phyloP scores from a whole-genome alignment of 2,113 vertebrate species.

The Chionis minor region DNA sequence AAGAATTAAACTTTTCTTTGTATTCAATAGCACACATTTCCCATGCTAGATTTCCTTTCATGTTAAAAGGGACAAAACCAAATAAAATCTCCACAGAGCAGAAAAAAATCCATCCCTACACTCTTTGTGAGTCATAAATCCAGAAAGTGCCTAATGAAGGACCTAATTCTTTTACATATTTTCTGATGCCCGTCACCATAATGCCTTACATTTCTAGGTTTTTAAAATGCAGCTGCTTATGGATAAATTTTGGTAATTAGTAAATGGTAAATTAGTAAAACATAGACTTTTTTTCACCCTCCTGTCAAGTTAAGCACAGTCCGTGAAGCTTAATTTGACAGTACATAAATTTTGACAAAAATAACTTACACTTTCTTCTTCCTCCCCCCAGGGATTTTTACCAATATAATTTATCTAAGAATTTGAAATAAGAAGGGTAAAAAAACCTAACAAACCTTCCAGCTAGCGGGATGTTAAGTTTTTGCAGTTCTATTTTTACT shows the following conservation, averaged over 20 bases:
- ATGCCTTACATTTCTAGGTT: neutral
- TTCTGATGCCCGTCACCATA: neutral
- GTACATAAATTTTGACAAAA: neutral
- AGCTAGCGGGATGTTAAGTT: neutral
- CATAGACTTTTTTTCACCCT: neutral
- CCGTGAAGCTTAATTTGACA: neutral
- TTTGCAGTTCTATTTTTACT: conserved; percentile 43
- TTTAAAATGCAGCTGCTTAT: neutral
- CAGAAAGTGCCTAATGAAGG: neutral
- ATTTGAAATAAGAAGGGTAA: neutral
- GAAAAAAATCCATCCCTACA: neutral
- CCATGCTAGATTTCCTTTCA: neutral
- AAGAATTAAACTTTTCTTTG: neutral
- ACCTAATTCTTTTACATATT: neutral
- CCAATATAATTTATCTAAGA: neutral
- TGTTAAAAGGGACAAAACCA: neutral
- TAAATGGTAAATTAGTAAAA: neutral
- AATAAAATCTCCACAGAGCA: neutral
- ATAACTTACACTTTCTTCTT: neutral
- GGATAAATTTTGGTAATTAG: neutral
- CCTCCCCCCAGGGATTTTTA: neutral
- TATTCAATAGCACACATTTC: neutral
- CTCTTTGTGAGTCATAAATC: neutral
- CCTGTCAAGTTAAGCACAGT: neutral
- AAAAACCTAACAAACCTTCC: neutral